Percentiles rank a stretch among this genome's conserved stretches.
These are phyloP conservation scores for Falco berigora DNA, from an alignment of 2,797 vertebrate genomes.

Conservation along the genomic window DNA sequence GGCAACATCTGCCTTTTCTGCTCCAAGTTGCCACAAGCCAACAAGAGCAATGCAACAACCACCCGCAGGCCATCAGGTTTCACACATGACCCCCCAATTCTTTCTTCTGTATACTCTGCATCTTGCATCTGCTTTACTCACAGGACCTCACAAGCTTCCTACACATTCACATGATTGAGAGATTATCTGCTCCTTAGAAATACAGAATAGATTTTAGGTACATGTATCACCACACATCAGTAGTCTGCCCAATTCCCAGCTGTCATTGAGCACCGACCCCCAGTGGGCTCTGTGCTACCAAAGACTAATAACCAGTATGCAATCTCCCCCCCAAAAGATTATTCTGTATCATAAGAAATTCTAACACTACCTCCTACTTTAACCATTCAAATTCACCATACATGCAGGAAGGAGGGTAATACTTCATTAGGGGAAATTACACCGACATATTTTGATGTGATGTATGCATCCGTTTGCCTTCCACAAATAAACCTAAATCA, in stretches of 20 bases:
- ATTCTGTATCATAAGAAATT: not conserved
- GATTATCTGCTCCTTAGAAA: not conserved
- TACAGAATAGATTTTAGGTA: not conserved
- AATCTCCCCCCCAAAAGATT: not conserved
- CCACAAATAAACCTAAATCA: slow-evolving; percentile 35
- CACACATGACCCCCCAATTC: not conserved
- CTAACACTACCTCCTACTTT: not conserved
- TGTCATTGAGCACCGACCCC: not conserved
- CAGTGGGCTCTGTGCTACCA: not conserved
- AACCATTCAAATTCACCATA: not conserved
- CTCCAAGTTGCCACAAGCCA: not conserved
- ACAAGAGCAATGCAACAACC: not conserved
- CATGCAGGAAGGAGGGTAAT: not conserved
- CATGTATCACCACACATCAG: not conserved
- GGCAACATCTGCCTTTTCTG: not conserved
- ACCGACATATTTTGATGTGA: not conserved
- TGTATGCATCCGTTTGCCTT: slow-evolving; percentile 14
- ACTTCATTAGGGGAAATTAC: not conserved
- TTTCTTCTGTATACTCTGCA: not conserved
- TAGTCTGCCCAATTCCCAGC: not conserved
- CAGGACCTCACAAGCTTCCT: not conserved
- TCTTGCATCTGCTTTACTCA: not conserved
- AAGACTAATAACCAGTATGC: not conserved
- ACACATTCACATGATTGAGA: not conserved
- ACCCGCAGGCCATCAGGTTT: not conserved